Base-by-base conservation (phyloP, 2,113 vertebrate species). In the Varanus salvator region DNA sequence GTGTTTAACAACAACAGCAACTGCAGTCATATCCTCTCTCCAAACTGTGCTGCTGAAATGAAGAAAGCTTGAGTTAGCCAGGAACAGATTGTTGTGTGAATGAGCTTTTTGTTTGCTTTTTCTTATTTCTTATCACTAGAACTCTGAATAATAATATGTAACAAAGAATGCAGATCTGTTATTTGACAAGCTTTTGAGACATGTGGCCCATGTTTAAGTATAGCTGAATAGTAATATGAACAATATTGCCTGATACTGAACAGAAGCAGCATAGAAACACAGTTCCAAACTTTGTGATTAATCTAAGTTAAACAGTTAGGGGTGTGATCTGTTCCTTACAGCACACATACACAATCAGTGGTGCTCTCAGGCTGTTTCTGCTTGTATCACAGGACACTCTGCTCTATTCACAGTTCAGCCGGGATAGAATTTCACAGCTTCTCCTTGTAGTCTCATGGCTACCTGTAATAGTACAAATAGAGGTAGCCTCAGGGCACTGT, bases 401-500 rank as follows among this genome's bases (percentile, higher is more conserved):
- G 38, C 38, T 1, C 1, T 91, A 81, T 91, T 94, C 91, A 21
- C 80, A 84, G 92, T 87, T 94, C 90, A 85, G 19, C 57, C 77
- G 5, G 87, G 94, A 75, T 6, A 54, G 94, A 94, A 21, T 64
- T 89, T 85, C 88, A 90, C 86, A 74, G 92, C 86, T 94, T 93
- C 91, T 77, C 90, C 93, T 93, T 92, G 89, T 93, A 76, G 91
- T 93, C 90, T 92, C 85, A 88, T 92, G 91, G 91, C 84, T 92
- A 93, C 94, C 94, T 93, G 34, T 75, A 93, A 92, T 94, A 93
- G 95, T 81, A 93, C 89, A 95, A 92, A 92, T 21, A 93, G 94
- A 94, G 90, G 77, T 52, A 91, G 88, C 92, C 85, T 87, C 57
- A 48, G 91, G 96, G 91, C 89, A 91, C 74, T 85, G 8, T 29